Conservation (phyloP, 2,113 vertebrate genomes). For the Psammodynastes pulverulentus region DNA sequence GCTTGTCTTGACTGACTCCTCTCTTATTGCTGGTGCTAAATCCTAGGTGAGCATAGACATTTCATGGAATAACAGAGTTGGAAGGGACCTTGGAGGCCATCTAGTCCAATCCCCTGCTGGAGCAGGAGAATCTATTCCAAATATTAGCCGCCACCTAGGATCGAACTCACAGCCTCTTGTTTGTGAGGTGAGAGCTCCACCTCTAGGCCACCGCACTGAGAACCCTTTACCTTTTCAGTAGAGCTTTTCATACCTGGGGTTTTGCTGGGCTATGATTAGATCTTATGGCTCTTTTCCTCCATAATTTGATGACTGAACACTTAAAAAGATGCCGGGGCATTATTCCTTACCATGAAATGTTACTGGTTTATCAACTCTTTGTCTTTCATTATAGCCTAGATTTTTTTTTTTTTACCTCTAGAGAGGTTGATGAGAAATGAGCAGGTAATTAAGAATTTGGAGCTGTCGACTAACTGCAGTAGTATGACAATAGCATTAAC, state of each 20-base stretch:
- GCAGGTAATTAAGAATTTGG: background rate
- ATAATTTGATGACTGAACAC: background rate
- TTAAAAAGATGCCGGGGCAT: too few species aligned
- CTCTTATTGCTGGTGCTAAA: fast-evolving
- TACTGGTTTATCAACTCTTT: background rate
- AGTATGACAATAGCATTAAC: background rate
- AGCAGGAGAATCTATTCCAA: too few species aligned
- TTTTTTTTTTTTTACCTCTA: background rate
- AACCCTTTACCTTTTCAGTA: fast-evolving
- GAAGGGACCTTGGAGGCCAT: too few species aligned
- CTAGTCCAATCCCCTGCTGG: too few species aligned
- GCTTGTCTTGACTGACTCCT: background rate
- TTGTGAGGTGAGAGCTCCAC: too few species aligned
- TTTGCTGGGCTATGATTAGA: background rate
- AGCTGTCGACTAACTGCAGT: background rate
- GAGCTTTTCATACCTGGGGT: fast-evolving
- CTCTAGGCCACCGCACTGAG: too few species aligned
- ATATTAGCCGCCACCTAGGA: too few species aligned
- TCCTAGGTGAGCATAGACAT: fast-evolving
- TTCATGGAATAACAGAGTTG: too few species aligned
- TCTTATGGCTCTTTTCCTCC: background rate
- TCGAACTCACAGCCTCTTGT: too few species aligned
- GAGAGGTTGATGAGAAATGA: background rate
- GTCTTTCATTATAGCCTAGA: background rate
- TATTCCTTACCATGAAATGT: background rate